Percentiles rank a stretch among this genome's conserved stretches.
Evolutionary conservation across 2,797 vertebrate genomes (phyloP).

Genomic region (Coendou prehensilis): DNA sequence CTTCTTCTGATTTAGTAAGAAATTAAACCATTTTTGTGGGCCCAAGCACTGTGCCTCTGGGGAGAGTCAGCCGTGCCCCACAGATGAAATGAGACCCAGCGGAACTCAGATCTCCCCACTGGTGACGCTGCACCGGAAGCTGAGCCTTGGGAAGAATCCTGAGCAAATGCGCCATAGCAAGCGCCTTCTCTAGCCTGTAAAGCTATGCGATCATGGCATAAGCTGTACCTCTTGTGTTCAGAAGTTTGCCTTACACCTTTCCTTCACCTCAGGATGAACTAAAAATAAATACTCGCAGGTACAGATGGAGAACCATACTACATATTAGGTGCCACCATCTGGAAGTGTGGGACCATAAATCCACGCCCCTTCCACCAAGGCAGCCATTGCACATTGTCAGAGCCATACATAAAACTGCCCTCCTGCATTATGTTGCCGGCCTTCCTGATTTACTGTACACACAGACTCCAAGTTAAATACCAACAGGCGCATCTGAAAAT

Average conservation of each 20-base stretch:
- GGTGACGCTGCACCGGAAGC: background rate
- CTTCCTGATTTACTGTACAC: slow-evolving; percentile 72
- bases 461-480: slow-evolving; percentile 63
- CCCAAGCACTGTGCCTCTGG: background rate
- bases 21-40: background rate
- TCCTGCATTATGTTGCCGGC: background rate
- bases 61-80: background rate
- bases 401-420: slow-evolving; percentile 73
- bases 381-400: background rate
- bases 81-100: background rate
- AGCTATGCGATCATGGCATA: background rate
- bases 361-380: background rate
- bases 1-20: slow-evolving; percentile 50
- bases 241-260: slow-evolving; percentile 57
- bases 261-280: slow-evolving; percentile 71
- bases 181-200: background rate
- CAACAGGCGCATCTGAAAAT: background rate
- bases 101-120: background rate
- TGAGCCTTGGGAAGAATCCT: background rate
- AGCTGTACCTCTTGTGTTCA: background rate
- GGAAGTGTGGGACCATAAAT: slow-evolving; percentile 73
- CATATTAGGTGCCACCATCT: slow-evolving; percentile 59
- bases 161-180: background rate
- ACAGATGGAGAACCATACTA: slow-evolving; percentile 3
- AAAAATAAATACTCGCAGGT: slow-evolving; percentile 57